Percentiles rank a stretch among this genome's conserved stretches.
These are phyloP conservation scores for Apis laboriosa DNA, from an alignment of 1,140 invertebrate genomes.

Conservation along the genomic window DNA sequence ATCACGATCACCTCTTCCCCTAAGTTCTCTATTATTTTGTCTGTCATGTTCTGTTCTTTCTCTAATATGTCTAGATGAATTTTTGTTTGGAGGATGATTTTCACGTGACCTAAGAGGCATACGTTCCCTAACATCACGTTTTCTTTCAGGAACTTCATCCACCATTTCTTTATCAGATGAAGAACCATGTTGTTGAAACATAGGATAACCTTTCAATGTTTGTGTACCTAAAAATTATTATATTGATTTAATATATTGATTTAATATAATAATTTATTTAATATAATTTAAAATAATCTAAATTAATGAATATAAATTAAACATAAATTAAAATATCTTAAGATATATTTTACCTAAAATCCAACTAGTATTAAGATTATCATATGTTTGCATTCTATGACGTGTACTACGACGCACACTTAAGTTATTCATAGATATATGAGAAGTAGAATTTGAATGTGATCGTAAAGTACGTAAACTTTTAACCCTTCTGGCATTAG, in stretches of 20 bases:
- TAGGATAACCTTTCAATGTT: constrained; percentile 80
- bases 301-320: not conserved
- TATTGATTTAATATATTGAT: not conserved
- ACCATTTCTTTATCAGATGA: constrained; percentile 79
- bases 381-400: constrained; percentile 82
- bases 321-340: not conserved
- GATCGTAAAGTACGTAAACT: constrained; percentile 75
- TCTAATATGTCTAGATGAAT: constrained; percentile 71
- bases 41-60: constrained; percentile 68
- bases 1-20: constrained; percentile 63
- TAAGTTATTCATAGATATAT: constrained; percentile 73
- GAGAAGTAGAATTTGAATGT: constrained; percentile 66
- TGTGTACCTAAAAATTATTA: constrained; percentile 73
- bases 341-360: constrained; percentile 76
- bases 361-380: constrained; percentile 82
- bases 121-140: constrained; percentile 70
- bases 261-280: not conserved
- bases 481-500: constrained; percentile 69
- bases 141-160: constrained; percentile 74
- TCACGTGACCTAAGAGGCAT: constrained; percentile 77
- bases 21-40: constrained; percentile 62
- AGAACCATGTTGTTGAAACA: constrained; percentile 79
- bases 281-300: not conserved
- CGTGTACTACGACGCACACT: constrained; percentile 83
- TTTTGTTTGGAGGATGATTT: constrained; percentile 76